Base-by-base conservation (phyloP, 2,888 invertebrate species). In the Drosophila heteroneura region DNA sequence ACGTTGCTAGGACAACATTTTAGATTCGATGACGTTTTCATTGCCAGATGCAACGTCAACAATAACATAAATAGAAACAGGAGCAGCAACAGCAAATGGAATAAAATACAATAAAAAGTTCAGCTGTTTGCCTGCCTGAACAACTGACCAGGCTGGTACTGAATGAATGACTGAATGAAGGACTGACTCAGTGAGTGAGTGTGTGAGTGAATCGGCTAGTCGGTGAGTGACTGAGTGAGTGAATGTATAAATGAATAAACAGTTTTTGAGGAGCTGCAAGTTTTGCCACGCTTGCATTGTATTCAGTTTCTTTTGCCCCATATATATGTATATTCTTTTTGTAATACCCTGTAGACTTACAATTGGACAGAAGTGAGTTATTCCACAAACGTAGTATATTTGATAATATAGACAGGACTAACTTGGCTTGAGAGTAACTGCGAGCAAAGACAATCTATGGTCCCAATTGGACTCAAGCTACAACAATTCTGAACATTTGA, bases 11-110 rank as follows among this genome's bases (percentile, higher is more conserved):
- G 74, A 75, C 68, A 87, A 83, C 89, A 85, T 89, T 86, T 89
- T 86, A 81, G 83, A 89, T 85, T 80, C 76, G 81, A 76, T 89
- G 90, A 82, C 85, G 81, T 88, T 88, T 88, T 82, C 87, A 88
- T 85, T 84, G 85, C 84, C 79, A 87, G 81, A 83, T 86, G 87
- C 87, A 88, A 85, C 90, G 88, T 88, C 87, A 89, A 89, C 89
- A 89, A 88, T 79, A 85, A 87, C 66, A 77, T 59, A 62, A 73
- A 76, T 66, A 65, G 66, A 83, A 79, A 74, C 65, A 71, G 64
- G 44, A 51, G 33, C 26, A 41, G 70, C 51, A 60, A 56, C 26
- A 28, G 73, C n/a, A 68, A 70, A 60, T 70, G 62, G 69, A 65
- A 73, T 69, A 62, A 61, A 73, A 53, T 33, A 57, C 58, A 79